Base-by-base conservation (phyloP, 2,113 vertebrate species). In the Fulica atra region DNA sequence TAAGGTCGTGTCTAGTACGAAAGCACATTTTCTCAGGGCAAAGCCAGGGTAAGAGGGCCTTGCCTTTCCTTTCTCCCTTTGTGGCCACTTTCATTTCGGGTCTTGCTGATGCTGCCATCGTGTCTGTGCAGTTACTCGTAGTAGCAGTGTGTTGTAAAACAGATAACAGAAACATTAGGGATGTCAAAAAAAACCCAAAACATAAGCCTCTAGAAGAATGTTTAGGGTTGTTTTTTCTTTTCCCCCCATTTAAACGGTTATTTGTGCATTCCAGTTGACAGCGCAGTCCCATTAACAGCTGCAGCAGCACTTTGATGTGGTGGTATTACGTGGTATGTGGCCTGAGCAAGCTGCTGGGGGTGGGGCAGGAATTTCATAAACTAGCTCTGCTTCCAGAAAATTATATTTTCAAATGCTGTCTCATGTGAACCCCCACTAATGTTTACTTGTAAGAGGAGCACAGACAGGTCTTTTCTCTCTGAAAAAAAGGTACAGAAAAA, bases 291-390 rank as follows among this genome's bases (percentile, higher is more conserved):
- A 89, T 89, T 92, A 87, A 18, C 10, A 89, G 57, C 57, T 92
- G 72, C 69, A 92, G 86, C 69, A 89, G 85, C 57, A 10, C 83
- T 93, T 96, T 93, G 89, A 92, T 93, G 93, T 95, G 80, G 42
- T 26, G 25, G 61, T 54, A 31, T 68, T 92, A 51, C 19, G 3
- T 78, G 88, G 92, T 93, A 74, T 70, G 86, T 86, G 81, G 29
- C 77, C 69, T 81, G 76, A 95, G 86, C 69, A 79, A 84, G 60
- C 76, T 94, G 64, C 46, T 21, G 88, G 72, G 54, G 72, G 86
- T 68, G 86, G 81, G 83, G 93, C 83, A 91, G 61, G 77, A 93
- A 79, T 95, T 74, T 76, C 42, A 89, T 81, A 81, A 91, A 71
- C 42, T 63, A 57, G 42, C 77, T 95, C 56, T 72, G 61, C 64